A percentile compares a stretch with the other conserved stretches of the same genome.
Evolutionary conservation across 2,797 vertebrate genomes (phyloP).

Genomic region (Bufotes viridis): DNA sequence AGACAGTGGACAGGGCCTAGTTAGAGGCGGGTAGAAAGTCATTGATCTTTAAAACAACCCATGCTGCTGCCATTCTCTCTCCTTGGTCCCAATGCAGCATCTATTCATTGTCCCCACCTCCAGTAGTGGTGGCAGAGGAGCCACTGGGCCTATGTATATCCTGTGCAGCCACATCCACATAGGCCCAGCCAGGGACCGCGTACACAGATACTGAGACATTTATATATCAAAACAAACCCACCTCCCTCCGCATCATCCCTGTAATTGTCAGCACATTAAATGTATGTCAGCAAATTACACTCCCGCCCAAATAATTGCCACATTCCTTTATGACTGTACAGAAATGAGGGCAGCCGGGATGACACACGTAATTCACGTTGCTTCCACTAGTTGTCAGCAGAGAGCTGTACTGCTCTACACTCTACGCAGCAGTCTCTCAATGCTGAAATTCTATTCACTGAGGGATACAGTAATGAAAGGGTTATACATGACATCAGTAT

Average conservation of each 20-base stretch:
- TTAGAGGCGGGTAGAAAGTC: no score
- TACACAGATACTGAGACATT: not conserved
- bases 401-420: not conserved
- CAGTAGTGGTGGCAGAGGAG: no score
- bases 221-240: constrained; percentile 21
- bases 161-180: not conserved
- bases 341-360: not conserved
- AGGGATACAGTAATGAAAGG: no score
- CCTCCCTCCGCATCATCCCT: constrained; percentile 21
- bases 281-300: not conserved
- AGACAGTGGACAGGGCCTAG: no score
- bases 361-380: not conserved
- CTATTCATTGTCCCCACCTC: no score
- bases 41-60: no score
- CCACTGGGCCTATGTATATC: not conserved
- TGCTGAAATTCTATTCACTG: not conserved
- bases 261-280: not conserved
- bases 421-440: not conserved
- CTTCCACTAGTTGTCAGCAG: not conserved
- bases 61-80: no score
- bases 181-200: not conserved
- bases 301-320: constrained; percentile 12
- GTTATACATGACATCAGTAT: not conserved
- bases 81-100: no score
- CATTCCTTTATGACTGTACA: constrained; percentile 16